Percentiles rank a stretch among this genome's conserved stretches.
Conservation (phyloP, 2,113 vertebrate genomes). For the Clarias gariepinus region DNA sequence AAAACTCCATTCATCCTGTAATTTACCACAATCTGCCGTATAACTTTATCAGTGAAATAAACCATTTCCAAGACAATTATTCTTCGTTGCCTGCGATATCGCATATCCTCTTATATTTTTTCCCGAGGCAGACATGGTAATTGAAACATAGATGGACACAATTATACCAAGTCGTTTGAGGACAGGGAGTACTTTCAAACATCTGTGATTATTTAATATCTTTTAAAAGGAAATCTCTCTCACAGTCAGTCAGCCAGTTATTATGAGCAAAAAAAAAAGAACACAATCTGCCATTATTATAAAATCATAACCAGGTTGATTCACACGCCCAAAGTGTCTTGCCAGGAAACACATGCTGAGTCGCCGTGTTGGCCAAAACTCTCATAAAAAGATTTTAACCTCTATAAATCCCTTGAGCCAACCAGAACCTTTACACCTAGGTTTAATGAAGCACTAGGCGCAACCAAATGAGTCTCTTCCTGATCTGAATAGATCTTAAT, state of each 20-base stretch:
- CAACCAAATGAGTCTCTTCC: conserved; percentile 28
- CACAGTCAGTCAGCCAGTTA: conserved; percentile 38
- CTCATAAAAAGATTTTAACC: conserved; percentile 48
- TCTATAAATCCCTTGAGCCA: conserved; percentile 36
- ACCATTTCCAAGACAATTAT: background rate
- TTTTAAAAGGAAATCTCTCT: conserved; percentile 39
- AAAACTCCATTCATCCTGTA: background rate
- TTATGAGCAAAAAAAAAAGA: conserved; percentile 34
- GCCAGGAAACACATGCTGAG: conserved; percentile 51
- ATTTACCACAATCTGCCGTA: background rate
- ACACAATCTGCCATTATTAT: conserved; percentile 48
- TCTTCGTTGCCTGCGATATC: background rate
- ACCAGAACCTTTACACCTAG: background rate
- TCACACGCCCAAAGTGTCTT: conserved; percentile 27
- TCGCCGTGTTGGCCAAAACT: conserved; percentile 38
- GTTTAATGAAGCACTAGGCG: conserved; percentile 21
- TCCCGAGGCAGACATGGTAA: conserved; percentile 35
- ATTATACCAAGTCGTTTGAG: conserved; percentile 42
- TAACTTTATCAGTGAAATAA: background rate
- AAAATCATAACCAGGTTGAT: conserved; percentile 55
- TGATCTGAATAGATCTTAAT: conserved; percentile 19
- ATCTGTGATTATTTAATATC: conserved; percentile 56
- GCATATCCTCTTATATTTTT: conserved; percentile 21
- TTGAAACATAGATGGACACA: conserved; percentile 32
- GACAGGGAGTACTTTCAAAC: conserved; percentile 40